Conservation (phyloP, 2,113 vertebrate genomes). For the Oxyura jamaicensis region DNA sequence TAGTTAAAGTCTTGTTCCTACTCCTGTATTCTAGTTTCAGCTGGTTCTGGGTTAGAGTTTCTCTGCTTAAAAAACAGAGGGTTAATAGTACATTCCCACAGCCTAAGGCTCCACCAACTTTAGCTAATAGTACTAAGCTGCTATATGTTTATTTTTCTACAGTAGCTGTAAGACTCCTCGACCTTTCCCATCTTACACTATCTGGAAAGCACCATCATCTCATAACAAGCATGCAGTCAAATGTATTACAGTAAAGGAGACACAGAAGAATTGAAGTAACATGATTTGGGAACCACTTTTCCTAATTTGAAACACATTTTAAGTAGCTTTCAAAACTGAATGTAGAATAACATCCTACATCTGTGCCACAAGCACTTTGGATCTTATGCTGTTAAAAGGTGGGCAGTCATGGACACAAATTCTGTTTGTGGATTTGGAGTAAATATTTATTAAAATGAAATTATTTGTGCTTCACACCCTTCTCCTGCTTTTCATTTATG, state of each 20-base stretch:
- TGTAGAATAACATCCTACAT: not conserved
- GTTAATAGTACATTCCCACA: not conserved
- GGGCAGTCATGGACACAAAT: not conserved
- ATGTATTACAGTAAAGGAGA: not conserved
- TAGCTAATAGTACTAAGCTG: not conserved
- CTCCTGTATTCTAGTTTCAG: not conserved
- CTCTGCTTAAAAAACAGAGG: not conserved
- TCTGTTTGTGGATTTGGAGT: not conserved
- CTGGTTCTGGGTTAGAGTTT: not conserved
- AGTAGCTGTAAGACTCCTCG: not conserved
- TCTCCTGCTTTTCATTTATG: not conserved
- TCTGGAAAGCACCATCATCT: not conserved
- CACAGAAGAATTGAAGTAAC: not conserved
- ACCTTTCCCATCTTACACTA: rapidly evolving
- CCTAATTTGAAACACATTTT: not conserved
- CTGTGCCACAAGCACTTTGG: not conserved
- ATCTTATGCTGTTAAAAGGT: not conserved
- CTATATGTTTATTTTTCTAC: not conserved
- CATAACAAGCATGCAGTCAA: not conserved
- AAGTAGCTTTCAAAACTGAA: not conserved
- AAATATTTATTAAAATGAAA: not conserved
- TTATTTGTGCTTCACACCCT: not conserved
- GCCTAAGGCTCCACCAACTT: not conserved
- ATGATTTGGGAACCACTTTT: not conserved
- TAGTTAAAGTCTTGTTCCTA: not conserved